Evolutionary conservation across 1,140 invertebrate genomes (phyloP), one percentile per base, ranked within the genome.

Genomic region (Cotesia glomerata): DNA sequence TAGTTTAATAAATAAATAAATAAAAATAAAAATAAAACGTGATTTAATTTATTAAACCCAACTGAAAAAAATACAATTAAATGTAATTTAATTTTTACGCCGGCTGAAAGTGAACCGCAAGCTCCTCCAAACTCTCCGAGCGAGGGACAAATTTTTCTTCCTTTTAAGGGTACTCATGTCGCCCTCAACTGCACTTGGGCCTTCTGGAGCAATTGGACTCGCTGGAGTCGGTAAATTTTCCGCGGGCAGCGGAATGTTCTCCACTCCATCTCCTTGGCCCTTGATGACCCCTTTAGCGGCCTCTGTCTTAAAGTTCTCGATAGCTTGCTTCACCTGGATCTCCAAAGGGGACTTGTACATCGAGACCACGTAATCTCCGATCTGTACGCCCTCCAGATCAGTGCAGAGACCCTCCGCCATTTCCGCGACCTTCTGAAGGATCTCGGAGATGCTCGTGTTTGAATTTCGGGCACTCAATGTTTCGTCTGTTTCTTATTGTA

Each of bases 351-450:
- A 39, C 3, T 63, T 64, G 54, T 72, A 67, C 9, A 64, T 39
- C 4, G 73, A 68, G 8, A 63, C 13, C 8, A 71, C 52, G 2
- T 76, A 74, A 63, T 82, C 80, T n/a, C 80, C 81, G 11, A 82
- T 82, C n/a, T 78, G 81, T 9, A 81, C 52, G 58, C 79, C 75
- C 51, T 58, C 54, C n/a, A 76, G 65, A 62, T 63, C 71, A 35
- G 51, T 51, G 18, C 70, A 61, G 32, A 76, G 66, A 14, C 66
- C n/a, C n/a, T 52, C 36, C 3, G 72, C 58, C 11, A 65, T 3
- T 62, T 61, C 73, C 3, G 56, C 58, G 0, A 63, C 67, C 26
- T 39, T 35, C 5, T 63, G 69, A 5, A 59, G 62, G 51, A 68
- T 75, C 5, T 63, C 34, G 5, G 64, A 16, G 13, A 26, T 59